A percentile compares a stretch with the other conserved stretches of the same genome.
These are phyloP conservation scores for Dryobates pubescens DNA, from an alignment of 2,797 vertebrate genomes.

Conservation along the genomic window DNA sequence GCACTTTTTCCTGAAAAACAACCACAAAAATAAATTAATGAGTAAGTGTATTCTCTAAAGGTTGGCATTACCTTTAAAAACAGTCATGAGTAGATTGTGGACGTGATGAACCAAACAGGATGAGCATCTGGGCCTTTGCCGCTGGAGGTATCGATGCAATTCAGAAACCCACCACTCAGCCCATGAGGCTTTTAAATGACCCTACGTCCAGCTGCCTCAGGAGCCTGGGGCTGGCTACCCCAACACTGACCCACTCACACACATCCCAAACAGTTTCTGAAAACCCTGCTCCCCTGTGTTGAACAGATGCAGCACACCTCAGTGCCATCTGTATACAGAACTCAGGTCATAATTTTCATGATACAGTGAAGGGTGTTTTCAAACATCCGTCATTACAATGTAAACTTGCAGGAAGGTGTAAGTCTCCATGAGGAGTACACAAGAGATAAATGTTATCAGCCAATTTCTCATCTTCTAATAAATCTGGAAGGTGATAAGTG, in stretches of 20 bases:
- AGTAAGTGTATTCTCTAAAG: slow-evolving; percentile 27
- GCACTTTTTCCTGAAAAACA: slow-evolving; percentile 92
- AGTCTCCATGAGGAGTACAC: background rate
- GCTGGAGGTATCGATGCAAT: background rate
- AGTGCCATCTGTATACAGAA: background rate
- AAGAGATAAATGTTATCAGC: background rate
- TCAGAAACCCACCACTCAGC: background rate
- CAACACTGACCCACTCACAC: background rate
- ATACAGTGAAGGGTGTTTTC: background rate
- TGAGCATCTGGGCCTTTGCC: background rate
- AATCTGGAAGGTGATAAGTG: background rate
- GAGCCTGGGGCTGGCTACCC: background rate
- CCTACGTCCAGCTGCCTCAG: background rate
- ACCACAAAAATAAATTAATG: slow-evolving; percentile 53
- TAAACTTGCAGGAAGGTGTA: background rate
- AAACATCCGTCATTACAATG: background rate
- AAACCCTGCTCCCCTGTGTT: background rate
- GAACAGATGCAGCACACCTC: background rate
- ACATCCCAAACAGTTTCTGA: background rate
- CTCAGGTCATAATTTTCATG: background rate
- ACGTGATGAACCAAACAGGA: background rate
- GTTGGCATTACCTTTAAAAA: slow-evolving; percentile 4
- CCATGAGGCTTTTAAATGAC: background rate
- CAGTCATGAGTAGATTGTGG: background rate
- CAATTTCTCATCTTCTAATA: slow-evolving; percentile 14